A percentile compares a stretch with the other conserved stretches of the same genome.
Conservation (phyloP, 2,888 invertebrate genomes). For the Sussaba pulchella region DNA sequence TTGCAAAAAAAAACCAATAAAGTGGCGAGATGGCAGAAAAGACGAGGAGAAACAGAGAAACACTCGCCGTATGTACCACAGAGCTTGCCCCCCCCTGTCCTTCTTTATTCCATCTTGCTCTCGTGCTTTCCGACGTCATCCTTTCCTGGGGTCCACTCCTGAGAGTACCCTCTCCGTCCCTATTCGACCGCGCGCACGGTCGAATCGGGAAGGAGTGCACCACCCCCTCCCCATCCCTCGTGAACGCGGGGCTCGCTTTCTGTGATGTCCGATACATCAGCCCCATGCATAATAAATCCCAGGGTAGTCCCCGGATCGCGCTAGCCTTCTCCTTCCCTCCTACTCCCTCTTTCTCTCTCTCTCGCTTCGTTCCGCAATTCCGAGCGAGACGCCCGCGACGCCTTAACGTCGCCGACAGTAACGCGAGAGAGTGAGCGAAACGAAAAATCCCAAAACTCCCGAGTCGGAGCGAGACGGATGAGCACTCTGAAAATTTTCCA, state of each 20-base stretch:
- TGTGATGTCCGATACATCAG: constrained; percentile 83
- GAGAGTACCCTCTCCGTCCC: constrained; percentile 73
- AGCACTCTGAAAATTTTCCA: constrained; percentile 41
- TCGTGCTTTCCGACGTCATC: constrained; percentile 73
- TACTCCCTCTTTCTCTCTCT: constrained; percentile 14
- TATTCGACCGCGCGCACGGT: constrained; percentile 34
- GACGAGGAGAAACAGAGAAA: constrained; percentile 36
- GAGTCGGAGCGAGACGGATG: constrained; percentile 38
- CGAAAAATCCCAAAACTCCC: constrained; percentile 1
- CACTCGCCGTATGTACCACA: constrained; percentile 46
- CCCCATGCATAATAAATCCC: constrained; percentile 83
- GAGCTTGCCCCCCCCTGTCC: constrained; percentile 6
- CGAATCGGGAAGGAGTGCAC: constrained; percentile 8
- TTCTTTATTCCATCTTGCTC: constrained; percentile 73
- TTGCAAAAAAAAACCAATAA: constrained; percentile 39
- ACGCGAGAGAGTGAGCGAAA: neutral
- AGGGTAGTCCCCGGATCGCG: constrained; percentile 63
- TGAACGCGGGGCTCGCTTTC: constrained; percentile 53
- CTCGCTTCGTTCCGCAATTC: constrained; percentile 13
- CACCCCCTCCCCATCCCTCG: constrained; percentile 20
- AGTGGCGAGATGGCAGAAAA: constrained; percentile 52
- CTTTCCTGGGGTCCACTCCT: constrained; percentile 76
- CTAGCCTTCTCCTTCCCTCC: no score
- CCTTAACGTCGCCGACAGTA: constrained; percentile 11
- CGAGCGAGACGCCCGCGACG: constrained; percentile 14